Conservation (phyloP, 2,888 invertebrate species). For the Drosophila maculinotata region DNA sequence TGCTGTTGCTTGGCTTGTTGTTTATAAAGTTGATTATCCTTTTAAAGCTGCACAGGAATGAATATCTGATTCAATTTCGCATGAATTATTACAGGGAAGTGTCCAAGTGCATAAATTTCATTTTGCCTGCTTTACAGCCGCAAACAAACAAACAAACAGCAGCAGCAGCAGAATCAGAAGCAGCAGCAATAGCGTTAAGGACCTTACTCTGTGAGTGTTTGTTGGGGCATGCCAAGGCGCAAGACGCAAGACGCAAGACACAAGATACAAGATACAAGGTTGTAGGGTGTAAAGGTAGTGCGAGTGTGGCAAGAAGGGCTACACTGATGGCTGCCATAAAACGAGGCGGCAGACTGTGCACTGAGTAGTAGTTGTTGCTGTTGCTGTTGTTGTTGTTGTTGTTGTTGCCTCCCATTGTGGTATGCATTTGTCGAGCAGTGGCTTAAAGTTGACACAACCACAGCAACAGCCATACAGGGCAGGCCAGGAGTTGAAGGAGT, state of each 20-base stretch:
- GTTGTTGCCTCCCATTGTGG: conserved; percentile 60
- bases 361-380: conserved; percentile 48
- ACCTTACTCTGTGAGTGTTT: conserved; percentile 64
- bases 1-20: conserved; percentile 31
- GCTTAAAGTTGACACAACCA: conserved; percentile 71
- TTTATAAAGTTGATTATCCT: conserved; percentile 78
- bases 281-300: background rate
- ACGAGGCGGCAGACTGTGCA: conserved; percentile 76
- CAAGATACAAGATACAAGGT: conserved; percentile 57
- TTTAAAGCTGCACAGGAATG: conserved; percentile 74
- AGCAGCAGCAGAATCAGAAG: conserved; percentile 1
- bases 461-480: conserved; percentile 8
- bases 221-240: conserved; percentile 62
- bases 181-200: conserved; percentile 48
- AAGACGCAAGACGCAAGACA: conserved; percentile 55
- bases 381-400: conserved; percentile 22
- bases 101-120: conserved; percentile 81
- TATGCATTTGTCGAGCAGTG: conserved; percentile 65
- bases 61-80: conserved; percentile 82
- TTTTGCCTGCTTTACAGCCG: conserved; percentile 58
- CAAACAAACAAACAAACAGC: conserved; percentile 44
- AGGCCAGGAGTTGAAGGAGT: conserved; percentile 53
- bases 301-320: conserved; percentile 40
- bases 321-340: conserved; percentile 68
- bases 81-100: conserved; percentile 79